Conservation (phyloP, 2,113 vertebrate genomes). For the Malurus melanocephalus region DNA sequence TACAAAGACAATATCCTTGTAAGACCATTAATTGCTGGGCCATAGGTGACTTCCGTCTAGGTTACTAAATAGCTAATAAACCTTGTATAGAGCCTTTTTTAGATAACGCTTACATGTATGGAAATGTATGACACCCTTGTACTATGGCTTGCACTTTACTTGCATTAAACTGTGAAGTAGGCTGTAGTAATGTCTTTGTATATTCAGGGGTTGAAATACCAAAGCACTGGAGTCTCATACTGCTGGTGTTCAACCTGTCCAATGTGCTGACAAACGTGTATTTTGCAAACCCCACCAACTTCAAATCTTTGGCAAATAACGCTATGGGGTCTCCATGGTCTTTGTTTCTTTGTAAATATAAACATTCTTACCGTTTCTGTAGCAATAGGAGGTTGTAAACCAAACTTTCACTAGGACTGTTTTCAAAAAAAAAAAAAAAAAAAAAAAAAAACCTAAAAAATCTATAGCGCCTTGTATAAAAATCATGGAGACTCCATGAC, state of each 20-base stretch:
- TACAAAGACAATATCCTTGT: constrained; percentile 51
- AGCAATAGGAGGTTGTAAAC: constrained; percentile 71
- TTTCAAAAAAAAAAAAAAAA: constrained; percentile 48
- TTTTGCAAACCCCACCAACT: constrained; percentile 42
- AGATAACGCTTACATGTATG: constrained; percentile 61
- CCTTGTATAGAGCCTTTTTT: constrained; percentile 64
- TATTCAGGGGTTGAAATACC: constrained; percentile 71
- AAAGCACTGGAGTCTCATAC: constrained; percentile 48
- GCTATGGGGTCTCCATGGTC: constrained; percentile 51
- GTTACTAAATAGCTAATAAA: constrained; percentile 63
- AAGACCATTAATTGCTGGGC: constrained; percentile 63
- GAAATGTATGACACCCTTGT: constrained; percentile 64
- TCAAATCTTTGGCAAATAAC: constrained; percentile 46
- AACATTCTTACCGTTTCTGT: constrained; percentile 68
- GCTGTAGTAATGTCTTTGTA: constrained; percentile 69
- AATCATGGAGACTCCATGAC: constrained; percentile 66
- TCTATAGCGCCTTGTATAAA: constrained; percentile 61
- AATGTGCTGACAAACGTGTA: background rate
- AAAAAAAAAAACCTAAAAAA: background rate
- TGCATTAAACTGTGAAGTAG: constrained; percentile 73
- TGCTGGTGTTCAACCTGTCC: constrained; percentile 62
- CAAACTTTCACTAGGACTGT: constrained; percentile 71
- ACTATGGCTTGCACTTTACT: constrained; percentile 73
- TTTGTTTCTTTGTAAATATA: constrained; percentile 68
- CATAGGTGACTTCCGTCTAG: constrained; percentile 63